Evolutionary conservation across 2,797 vertebrate genomes (phyloP).

Genomic region (Leuciscus waleckii): DNA sequence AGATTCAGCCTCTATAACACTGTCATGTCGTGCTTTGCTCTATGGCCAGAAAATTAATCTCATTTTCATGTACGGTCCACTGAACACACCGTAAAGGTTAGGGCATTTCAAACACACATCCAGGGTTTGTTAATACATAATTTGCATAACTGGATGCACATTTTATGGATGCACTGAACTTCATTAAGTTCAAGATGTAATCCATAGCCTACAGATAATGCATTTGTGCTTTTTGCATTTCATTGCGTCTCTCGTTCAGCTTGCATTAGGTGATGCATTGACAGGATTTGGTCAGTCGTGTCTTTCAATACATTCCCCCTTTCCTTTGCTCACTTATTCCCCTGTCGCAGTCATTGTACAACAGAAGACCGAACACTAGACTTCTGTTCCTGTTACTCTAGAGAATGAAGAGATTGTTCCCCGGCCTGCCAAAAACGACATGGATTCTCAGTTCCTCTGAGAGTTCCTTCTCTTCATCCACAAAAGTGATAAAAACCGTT

Average conservation of each 20-base stretch:
- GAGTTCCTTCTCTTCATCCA: constrained; percentile 69
- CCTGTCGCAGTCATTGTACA: constrained; percentile 42
- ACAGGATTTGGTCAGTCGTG: constrained; percentile 46
- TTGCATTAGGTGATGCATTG: constrained; percentile 44
- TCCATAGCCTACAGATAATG: not conserved
- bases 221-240: not conserved
- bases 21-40: constrained; percentile 38
- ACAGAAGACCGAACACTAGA: constrained; percentile 62
- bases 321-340: constrained; percentile 39
- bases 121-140: not conserved
- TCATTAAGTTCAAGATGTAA: constrained; percentile 29
- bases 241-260: not conserved
- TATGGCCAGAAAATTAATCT: constrained; percentile 51
- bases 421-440: constrained; percentile 64
- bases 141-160: not conserved
- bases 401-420: constrained; percentile 61
- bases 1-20: constrained; percentile 34
- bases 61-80: constrained; percentile 39
- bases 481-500: constrained; percentile 70
- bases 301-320: constrained; percentile 41
- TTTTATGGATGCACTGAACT: constrained; percentile 39
- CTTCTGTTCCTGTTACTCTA: constrained; percentile 66
- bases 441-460: constrained; percentile 67
- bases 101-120: constrained; percentile 3
- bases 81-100: constrained; percentile 33